Evolutionary conservation across 1,140 invertebrate genomes (phyloP), one percentile per base, ranked within the genome.

Genomic region (Adoxophyes honmai): DNA sequence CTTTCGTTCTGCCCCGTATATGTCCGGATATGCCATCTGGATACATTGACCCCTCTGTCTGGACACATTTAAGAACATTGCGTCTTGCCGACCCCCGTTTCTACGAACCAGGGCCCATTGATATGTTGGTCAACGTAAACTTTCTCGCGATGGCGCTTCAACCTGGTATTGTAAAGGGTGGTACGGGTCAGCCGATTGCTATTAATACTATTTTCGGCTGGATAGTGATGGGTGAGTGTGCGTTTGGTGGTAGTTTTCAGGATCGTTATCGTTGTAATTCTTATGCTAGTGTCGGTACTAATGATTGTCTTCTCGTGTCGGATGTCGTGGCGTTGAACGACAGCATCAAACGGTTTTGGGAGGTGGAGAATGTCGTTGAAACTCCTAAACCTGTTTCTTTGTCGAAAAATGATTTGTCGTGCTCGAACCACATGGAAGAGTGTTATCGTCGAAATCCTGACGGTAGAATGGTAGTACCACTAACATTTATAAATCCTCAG

Each of bases 81-180:
- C 37, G 44, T 0, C 55, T 68, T 18, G 62, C 59, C 13, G 66
- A 68, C 44, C 57, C 59, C 10, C 54, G 57, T 1, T 68, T 64
- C 4, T 59, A 68, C 14, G 21, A 59, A 10, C 62, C 62, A 0
- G 54, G 62, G 14, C 59, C 59, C 0, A 62, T 68, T 21, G 62
- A 68, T 35, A 9, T 68, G 5, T 58, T 68, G 33, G 39, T 68
- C 0, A 59, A 11, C 14, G 66, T 62, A 1, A 59, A 68, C 34
- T 34, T 64, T 42, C 59, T 64, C 38, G 37, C 36, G 11, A 1
- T 1, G 8, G 1, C 8, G 11, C 34, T 35, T 4, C 34, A 10
- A 2, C 2, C 2, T 9, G 2, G 8, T 1, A 1, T 2, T 2
- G 1, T 35, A 1, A 9, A 35, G 11, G 2, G 34, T 1, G 2